Evolutionary conservation across 2,113 vertebrate species (phyloP).

Genomic region (Pao palembangensis): DNA sequence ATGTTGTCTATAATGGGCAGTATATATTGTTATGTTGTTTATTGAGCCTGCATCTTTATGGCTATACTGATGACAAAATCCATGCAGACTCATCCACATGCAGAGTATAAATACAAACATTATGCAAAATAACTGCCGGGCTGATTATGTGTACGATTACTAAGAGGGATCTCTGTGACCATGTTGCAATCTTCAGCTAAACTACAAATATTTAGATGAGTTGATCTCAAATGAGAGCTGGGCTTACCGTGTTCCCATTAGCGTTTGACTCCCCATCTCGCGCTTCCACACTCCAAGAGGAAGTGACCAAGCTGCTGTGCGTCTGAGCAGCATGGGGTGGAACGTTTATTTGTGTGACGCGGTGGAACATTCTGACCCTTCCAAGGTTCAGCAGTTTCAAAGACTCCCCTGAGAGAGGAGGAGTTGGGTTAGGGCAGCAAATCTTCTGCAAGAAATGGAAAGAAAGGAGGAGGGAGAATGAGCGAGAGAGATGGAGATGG

Average conservation of each 20-base stretch:
- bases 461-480: conserved; percentile 43
- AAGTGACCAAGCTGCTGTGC: conserved; percentile 16
- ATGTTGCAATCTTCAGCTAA: neutral
- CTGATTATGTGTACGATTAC: no score
- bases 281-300: conserved; percentile 1
- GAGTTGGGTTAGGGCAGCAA: conserved; percentile 10
- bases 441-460: conserved; percentile 34
- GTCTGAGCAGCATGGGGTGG: conserved; percentile 24
- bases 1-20: no score
- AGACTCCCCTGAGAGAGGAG: conserved; percentile 55
- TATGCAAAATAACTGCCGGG: no score
- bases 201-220: neutral
- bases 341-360: conserved; percentile 44
- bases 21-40: no score
- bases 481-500: neutral
- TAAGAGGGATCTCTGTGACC: no score
- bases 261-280: neutral
- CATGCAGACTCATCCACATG: no score
- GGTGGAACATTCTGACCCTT: conserved; percentile 69
- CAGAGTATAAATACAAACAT: no score
- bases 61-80: no score
- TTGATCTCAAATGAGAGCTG: neutral
- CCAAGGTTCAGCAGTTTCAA: conserved; percentile 51
- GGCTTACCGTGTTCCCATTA: neutral
- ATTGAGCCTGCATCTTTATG: no score